Conservation (phyloP, 1,140 invertebrate species). For the Portunus trituberculatus region DNA sequence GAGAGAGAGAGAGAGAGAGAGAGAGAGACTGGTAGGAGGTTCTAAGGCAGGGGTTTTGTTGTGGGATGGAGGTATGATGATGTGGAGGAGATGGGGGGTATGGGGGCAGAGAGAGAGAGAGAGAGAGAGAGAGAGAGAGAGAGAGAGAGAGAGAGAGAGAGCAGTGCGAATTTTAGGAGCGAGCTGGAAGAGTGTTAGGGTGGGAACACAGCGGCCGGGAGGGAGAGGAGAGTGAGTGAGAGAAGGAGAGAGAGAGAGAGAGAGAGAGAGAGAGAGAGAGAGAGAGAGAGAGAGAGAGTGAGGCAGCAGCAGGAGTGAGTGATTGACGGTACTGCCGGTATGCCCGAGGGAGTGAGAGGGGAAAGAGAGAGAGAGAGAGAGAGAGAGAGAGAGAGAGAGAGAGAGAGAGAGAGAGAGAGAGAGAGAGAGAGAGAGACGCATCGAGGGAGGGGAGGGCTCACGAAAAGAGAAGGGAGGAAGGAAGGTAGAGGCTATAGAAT, state of each 20-base stretch:
- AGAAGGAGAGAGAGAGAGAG: constrained; percentile 1
- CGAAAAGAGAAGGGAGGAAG: background rate
- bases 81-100: background rate
- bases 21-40: background rate
- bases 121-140: background rate
- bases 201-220: background rate
- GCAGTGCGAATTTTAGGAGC: background rate
- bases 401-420: constrained; percentile 31
- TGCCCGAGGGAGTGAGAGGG: background rate
- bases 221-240: background rate
- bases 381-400: background rate
- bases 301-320: background rate
- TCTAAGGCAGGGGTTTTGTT: background rate
- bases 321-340: background rate
- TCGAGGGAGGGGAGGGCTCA: background rate
- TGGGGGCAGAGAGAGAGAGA: background rate
- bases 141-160: constrained; percentile 4
- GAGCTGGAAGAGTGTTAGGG: background rate
- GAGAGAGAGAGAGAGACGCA: background rate
- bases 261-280: background rate
- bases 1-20: background rate
- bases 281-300: constrained; percentile 5
- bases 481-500: background rate
- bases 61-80: background rate
- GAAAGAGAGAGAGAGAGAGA: constrained; percentile 11